Evolutionary conservation across 2,113 vertebrate genomes (phyloP).

Genomic region (Trinectes maculatus): DNA sequence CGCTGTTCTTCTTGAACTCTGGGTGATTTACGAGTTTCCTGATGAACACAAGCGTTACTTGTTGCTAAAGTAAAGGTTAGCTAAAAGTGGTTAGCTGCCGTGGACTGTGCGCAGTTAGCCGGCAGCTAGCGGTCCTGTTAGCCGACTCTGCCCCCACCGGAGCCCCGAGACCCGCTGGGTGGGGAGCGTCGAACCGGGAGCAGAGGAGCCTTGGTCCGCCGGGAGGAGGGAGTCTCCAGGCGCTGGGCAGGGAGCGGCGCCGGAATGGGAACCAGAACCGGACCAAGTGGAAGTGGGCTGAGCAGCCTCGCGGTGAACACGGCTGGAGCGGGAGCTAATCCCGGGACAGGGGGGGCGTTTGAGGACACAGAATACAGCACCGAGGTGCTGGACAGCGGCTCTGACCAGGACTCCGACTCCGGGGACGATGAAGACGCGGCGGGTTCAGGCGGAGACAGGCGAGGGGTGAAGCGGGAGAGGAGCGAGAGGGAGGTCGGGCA

Average conservation of each 20-base stretch:
- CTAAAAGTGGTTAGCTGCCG: constrained; percentile 25
- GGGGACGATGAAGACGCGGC: constrained; percentile 86
- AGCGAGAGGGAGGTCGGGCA: constrained; percentile 77
- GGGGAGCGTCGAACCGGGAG: neutral
- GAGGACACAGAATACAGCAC: constrained; percentile 51
- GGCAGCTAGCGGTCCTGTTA: constrained; percentile 1
- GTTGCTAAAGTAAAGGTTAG: constrained; percentile 38
- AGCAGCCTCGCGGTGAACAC: constrained; percentile 36
- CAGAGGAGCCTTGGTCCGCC: neutral
- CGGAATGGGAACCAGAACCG: constrained; percentile 69
- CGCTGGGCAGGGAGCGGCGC: constrained; percentile 10
- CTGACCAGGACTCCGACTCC: constrained; percentile 87
- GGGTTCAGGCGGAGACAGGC: constrained; percentile 64
- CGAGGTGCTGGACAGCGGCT: constrained; percentile 80
- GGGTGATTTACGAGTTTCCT: neutral
- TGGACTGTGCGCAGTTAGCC: constrained; percentile 32
- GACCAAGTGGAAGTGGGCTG: constrained; percentile 66
- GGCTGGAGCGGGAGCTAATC: constrained; percentile 47
- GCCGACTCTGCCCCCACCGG: neutral
- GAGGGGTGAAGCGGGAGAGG: constrained; percentile 82
- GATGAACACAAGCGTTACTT: constrained; percentile 9
- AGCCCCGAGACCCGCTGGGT: constrained; percentile 28
- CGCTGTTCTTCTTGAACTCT: neutral
- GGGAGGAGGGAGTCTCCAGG: neutral
- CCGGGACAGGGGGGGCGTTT: constrained; percentile 59